Evolutionary conservation across 1,140 invertebrate species (phyloP).

Genomic region (Drosophila arizonae): DNA sequence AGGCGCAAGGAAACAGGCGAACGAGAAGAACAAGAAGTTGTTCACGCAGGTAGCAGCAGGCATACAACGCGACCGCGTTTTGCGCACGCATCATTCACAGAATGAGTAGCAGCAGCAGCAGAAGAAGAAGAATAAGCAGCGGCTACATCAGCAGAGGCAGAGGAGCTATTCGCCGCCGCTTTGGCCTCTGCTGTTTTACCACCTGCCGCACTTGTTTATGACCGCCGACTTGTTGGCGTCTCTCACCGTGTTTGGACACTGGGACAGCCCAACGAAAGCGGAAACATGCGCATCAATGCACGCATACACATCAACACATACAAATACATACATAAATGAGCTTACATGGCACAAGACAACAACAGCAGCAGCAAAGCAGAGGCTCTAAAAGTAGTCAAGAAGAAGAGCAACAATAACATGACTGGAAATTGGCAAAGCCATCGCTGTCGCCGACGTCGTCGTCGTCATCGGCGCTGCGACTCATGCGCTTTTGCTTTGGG

Average conservation of each 20-base stretch:
- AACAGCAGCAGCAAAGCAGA: not conserved
- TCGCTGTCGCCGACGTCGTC: not conserved
- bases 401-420: constrained; percentile 25
- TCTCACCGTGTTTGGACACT: constrained; percentile 12
- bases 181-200: constrained; percentile 21
- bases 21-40: constrained; percentile 17
- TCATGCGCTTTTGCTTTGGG: constrained; percentile 25
- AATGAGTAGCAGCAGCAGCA: not conserved
- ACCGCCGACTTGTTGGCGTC: constrained; percentile 44
- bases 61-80: constrained; percentile 33
- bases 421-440: constrained; percentile 40
- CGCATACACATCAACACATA: constrained; percentile 5
- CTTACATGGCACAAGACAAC: constrained; percentile 12
- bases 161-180: constrained; percentile 4
- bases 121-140: not conserved
- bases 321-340: constrained; percentile 4
- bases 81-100: constrained; percentile 42
- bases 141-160: not conserved
- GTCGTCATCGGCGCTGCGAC: constrained; percentile 4
- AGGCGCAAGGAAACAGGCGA: constrained; percentile 7
- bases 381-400: not conserved
- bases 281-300: constrained; percentile 50
- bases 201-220: constrained; percentile 52
- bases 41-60: constrained; percentile 21
- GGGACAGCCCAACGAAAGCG: constrained; percentile 30